phyloP scores from a whole-genome alignment of 2,797 vertebrate species.

The Pitangus sulphuratus region DNA sequence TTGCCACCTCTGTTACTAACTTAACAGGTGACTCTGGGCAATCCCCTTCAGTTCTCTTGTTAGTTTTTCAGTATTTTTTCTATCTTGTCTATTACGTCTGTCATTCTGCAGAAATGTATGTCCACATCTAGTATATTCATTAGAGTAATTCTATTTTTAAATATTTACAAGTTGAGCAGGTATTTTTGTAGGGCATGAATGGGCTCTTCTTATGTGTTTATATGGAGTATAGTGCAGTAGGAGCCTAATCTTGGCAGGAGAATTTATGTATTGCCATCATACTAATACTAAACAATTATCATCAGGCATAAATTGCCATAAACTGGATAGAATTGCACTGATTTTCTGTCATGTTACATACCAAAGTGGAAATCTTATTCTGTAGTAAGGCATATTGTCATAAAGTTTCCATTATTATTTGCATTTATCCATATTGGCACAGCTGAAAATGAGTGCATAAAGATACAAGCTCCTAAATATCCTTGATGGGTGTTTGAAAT shows the following conservation, averaged over 20 bases:
- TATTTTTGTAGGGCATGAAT: neutral
- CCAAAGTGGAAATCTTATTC: neutral
- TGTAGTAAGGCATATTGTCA: neutral
- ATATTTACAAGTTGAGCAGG: neutral
- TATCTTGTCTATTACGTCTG: neutral
- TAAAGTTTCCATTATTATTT: neutral
- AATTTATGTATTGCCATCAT: neutral
- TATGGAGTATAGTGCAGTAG: neutral
- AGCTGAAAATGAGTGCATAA: neutral
- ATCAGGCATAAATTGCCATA: neutral
- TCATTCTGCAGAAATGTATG: neutral
- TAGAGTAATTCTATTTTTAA: neutral
- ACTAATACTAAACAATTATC: neutral
- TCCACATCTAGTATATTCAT: neutral
- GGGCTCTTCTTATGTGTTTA: neutral
- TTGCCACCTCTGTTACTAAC: neutral
- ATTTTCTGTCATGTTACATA: neutral
- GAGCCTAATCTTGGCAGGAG: neutral
- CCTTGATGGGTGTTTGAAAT: neutral
- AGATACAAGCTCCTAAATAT: neutral
- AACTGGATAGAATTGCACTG: neutral
- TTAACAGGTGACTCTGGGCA: neutral
- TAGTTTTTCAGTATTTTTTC: neutral
- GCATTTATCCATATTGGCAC: neutral
- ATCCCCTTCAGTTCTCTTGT: neutral